These are phyloP conservation scores for Tyrannus savana DNA, from an alignment of 2,113 vertebrate genomes.

Conservation along the genomic window DNA sequence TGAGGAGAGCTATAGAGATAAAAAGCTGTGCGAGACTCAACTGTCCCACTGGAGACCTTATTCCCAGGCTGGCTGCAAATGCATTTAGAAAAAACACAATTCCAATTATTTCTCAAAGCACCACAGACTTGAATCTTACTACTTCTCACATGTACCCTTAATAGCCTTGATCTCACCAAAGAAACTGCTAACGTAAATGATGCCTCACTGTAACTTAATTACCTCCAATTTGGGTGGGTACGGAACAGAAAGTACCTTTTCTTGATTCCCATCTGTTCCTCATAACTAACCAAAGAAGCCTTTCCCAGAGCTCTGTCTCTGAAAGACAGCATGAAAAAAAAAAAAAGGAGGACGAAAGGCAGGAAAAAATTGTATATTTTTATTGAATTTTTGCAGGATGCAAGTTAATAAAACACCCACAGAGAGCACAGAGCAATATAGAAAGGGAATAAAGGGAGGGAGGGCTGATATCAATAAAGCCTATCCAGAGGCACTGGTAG, in stretches of 20 bases:
- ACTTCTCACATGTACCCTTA: constrained; percentile 53
- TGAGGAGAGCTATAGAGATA: neutral
- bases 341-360: neutral
- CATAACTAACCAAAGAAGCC: constrained; percentile 16
- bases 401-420: constrained; percentile 64
- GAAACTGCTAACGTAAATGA: constrained; percentile 64
- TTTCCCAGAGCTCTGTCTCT: constrained; percentile 15
- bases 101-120: constrained; percentile 59
- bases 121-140: constrained; percentile 31
- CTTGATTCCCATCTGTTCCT: constrained; percentile 60
- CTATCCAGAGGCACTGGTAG: constrained; percentile 24
- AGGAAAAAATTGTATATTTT: constrained; percentile 46
- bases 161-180: constrained; percentile 66
- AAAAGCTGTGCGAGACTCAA: neutral
- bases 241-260: constrained; percentile 28
- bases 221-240: constrained; percentile 54
- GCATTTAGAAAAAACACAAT: neutral
- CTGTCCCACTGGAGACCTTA: neutral
- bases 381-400: constrained; percentile 63
- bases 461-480: constrained; percentile 44
- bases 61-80: neutral
- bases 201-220: constrained; percentile 61
- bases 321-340: neutral
- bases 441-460: constrained; percentile 33
- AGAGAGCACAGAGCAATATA: constrained; percentile 51